Evolutionary conservation across 1,140 invertebrate species (phyloP).

Genomic region (Panagrolaimus sp.): DNA sequence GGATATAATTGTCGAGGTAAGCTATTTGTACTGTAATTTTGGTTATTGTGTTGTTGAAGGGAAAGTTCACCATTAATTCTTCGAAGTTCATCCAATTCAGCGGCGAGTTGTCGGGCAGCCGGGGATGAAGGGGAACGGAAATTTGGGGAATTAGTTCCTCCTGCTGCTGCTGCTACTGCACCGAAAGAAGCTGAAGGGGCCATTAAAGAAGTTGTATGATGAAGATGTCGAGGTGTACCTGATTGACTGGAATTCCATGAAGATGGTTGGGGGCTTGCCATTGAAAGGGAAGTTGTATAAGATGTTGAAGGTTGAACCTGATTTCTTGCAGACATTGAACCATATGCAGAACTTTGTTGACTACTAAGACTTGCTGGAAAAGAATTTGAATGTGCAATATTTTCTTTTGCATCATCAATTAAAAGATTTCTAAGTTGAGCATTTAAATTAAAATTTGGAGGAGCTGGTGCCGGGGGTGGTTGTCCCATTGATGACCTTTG

Average conservation of each 20-base stretch:
- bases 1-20: slow-evolving; percentile 47
- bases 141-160: slow-evolving; percentile 15
- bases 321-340: slow-evolving; percentile 7
- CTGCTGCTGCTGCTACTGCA: slow-evolving; percentile 5
- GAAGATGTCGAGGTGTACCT: slow-evolving; percentile 31
- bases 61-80: slow-evolving; percentile 35
- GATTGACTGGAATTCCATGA: slow-evolving; percentile 27
- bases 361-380: slow-evolving; percentile 46
- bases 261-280: slow-evolving; percentile 33
- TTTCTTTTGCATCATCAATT: slow-evolving; percentile 53
- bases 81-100: slow-evolving; percentile 57
- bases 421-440: slow-evolving; percentile 52
- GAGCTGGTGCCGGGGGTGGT: neutral
- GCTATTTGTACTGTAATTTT: slow-evolving; percentile 46
- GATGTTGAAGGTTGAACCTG: slow-evolving; percentile 51
- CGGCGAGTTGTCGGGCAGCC: slow-evolving; percentile 56
- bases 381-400: slow-evolving; percentile 56
- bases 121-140: slow-evolving; percentile 48
- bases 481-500: slow-evolving; percentile 19
- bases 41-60: slow-evolving; percentile 28
- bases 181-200: slow-evolving; percentile 22
- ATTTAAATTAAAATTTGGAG: slow-evolving; percentile 48
- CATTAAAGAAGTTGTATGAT: slow-evolving; percentile 30
- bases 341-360: slow-evolving; percentile 26
- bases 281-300: slow-evolving; percentile 50